These are phyloP conservation scores for Drosophila serrata DNA, from an alignment of 1,140 invertebrate species.

Conservation along the genomic window DNA sequence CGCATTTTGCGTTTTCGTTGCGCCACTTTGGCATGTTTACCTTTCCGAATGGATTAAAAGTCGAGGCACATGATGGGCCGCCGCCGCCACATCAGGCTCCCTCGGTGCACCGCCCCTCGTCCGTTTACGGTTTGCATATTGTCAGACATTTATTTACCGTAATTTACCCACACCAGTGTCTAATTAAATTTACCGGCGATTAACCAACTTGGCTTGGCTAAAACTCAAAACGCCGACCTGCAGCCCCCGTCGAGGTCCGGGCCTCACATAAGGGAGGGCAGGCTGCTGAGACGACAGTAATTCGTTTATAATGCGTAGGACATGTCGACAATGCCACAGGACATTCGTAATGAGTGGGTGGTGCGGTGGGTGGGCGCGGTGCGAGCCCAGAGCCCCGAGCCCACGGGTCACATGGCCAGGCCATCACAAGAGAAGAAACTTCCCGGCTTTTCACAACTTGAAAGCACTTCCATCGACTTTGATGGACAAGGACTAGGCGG, in stretches of 20 bases:
- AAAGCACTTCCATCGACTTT: slow-evolving; percentile 74
- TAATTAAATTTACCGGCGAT: slow-evolving; percentile 84
- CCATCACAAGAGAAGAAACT: slow-evolving; percentile 77
- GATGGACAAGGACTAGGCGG: slow-evolving; percentile 66
- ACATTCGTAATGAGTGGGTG: slow-evolving; percentile 79
- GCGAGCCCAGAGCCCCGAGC: background rate
- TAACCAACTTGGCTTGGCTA: slow-evolving; percentile 75
- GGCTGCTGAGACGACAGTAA: slow-evolving; percentile 72
- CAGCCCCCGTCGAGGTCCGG: slow-evolving; percentile 10
- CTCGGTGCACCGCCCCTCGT: slow-evolving; percentile 2
- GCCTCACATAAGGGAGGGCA: slow-evolving; percentile 15
- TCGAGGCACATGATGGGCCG: slow-evolving; percentile 28
- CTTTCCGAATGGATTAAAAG: slow-evolving; percentile 51
- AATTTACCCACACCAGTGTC: slow-evolving; percentile 73
- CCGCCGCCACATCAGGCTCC: background rate
- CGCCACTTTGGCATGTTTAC: slow-evolving; percentile 40
- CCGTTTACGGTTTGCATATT: slow-evolving; percentile 48
- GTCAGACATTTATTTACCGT: slow-evolving; percentile 80
- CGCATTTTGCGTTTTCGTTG: slow-evolving; percentile 32
- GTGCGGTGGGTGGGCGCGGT: background rate
- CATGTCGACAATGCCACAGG: slow-evolving; percentile 84
- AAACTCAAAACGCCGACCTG: slow-evolving; percentile 63
- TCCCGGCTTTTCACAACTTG: slow-evolving; percentile 68
- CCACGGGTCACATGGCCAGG: slow-evolving; percentile 32
- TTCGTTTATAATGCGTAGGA: slow-evolving; percentile 85